Base-by-base conservation (phyloP, 1,140 invertebrate genomes). In the Campoletis sonorensis region DNA sequence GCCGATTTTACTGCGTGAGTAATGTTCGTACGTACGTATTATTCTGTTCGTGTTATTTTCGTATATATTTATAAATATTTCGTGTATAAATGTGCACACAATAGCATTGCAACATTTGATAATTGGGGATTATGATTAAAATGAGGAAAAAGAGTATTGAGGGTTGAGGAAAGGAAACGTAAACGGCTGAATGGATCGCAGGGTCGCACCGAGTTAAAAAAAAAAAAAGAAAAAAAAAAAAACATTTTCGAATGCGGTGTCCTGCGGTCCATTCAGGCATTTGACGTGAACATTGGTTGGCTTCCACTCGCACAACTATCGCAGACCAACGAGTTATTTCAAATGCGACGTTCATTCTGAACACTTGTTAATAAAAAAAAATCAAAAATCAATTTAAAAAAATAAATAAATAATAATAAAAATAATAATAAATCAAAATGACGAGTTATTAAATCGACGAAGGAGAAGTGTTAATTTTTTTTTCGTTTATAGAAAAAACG, bases 301-400 rank as follows among this genome's bases (percentile, higher is more conserved):
- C 90, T 89, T 90, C 91, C 91, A 92, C 90, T 88, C 89, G 90
- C 90, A 92, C 91, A 92, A 91, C 89, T 91, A 92, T 92, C 91
- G 85, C 90, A 88, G 90, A 90, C 88, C 90, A 90, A 91, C 89
- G 90, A 91, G 91, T 92, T 92, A 92, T 92, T 91, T 90, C 91
- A 92, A 91, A 86, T 72, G 79, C 23, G 64, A 51, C n/a, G 61
- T 45, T 45, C 10, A 11, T 45, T 70, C 30, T 21, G 45, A n/a
- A 3, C 76, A 54, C 40, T 54, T 26, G 11, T 58, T 16, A 51
- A 40, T 45, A 8, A 27, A 75, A 8, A 27, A 75, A 37, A 30
- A 37, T 61, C 27, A 78, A 23, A 78, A 61, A 64, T 58, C 21
- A n/a, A n/a, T n/a, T n/a, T n/a, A n/a, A n/a, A n/a, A n/a, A n/a